A percentile compares a stretch with the other conserved stretches of the same genome.
Conservation (phyloP, 2,888 invertebrate genomes). For the Synergus laeviventris region DNA sequence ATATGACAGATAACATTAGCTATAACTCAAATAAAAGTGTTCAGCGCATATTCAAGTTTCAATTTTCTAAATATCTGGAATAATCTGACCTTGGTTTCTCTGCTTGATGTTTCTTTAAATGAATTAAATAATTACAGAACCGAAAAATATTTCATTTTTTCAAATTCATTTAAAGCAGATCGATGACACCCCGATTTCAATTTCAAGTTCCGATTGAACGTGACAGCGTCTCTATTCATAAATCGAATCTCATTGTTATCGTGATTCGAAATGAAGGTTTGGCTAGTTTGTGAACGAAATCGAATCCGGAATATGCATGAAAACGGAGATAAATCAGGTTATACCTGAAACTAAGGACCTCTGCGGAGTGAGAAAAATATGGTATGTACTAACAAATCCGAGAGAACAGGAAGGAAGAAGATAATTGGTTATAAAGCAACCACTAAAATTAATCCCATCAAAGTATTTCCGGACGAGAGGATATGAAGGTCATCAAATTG, state of each 20-base stretch:
- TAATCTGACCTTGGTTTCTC: not conserved
- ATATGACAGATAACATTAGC: not conserved
- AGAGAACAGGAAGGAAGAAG: not conserved
- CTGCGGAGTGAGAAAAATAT: not conserved
- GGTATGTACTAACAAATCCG: not conserved
- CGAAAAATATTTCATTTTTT: not conserved
- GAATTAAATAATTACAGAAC: not conserved
- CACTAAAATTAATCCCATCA: not conserved
- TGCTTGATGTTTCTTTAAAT: not conserved
- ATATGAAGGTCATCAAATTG: not conserved
- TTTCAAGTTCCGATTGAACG: conserved; percentile 40
- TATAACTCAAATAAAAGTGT: not conserved
- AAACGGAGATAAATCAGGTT: not conserved
- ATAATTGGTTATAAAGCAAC: not conserved
- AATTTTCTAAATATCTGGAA: not conserved
- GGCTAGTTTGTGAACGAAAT: not conserved
- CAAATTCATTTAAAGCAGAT: not conserved
- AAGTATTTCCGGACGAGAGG: not conserved
- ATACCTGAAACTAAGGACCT: not conserved
- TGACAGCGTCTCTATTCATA: conserved; percentile 32
- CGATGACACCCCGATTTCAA: conserved; percentile 27
- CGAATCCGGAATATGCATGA: not conserved
- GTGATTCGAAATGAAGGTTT: not conserved
- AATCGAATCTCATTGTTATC: conserved; percentile 55
- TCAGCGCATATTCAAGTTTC: not conserved